A percentile compares a stretch with the other conserved stretches of the same genome.
These are phyloP conservation scores for Xylota segnis DNA, from an alignment of 2,888 invertebrate species.

Conservation along the genomic window DNA sequence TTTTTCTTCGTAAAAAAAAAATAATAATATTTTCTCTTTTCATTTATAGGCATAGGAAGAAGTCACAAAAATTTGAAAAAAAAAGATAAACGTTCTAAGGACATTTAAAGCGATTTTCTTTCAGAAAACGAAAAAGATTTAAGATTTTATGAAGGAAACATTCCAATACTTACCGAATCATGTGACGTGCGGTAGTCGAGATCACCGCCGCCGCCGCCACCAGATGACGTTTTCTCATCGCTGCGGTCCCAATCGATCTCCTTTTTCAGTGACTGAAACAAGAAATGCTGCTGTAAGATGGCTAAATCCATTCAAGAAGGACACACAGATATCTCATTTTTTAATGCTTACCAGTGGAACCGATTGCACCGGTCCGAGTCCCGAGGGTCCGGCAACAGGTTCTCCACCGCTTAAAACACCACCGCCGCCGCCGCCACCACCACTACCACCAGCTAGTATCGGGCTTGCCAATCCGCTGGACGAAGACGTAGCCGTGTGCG, in stretches of 20 bases:
- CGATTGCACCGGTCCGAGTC: constrained; percentile 94
- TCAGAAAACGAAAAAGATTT: constrained; percentile 75
- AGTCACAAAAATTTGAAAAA: constrained; percentile 78
- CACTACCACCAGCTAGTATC: constrained; percentile 78
- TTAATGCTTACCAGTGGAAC: constrained; percentile 91
- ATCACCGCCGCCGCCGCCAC: constrained; percentile 87
- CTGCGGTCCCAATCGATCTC: constrained; percentile 94
- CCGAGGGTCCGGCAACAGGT: constrained; percentile 89
- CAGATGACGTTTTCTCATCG: constrained; percentile 90
- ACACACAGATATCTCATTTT: constrained; percentile 48
- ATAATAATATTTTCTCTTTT: constrained; percentile 49
- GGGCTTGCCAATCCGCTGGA: constrained; percentile 80
- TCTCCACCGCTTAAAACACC: constrained; percentile 74
- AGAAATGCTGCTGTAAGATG: constrained; percentile 76
- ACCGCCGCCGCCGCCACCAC: constrained; percentile 76
- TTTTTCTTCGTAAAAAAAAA: constrained; percentile 14
- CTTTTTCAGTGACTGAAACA: constrained; percentile 92
- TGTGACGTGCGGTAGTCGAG: constrained; percentile 92
- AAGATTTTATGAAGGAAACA: constrained; percentile 78
- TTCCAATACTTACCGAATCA: constrained; percentile 90
- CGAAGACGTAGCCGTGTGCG: constrained; percentile 79
- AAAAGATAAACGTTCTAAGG: constrained; percentile 71
- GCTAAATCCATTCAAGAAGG: constrained; percentile 65
- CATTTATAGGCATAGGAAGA: constrained; percentile 76
- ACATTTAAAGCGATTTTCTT: constrained; percentile 74